Percentiles rank a stretch among this genome's conserved stretches.
phyloP scores from a whole-genome alignment of 1,140 invertebrate genomes.

The Plutomurus gul region DNA sequence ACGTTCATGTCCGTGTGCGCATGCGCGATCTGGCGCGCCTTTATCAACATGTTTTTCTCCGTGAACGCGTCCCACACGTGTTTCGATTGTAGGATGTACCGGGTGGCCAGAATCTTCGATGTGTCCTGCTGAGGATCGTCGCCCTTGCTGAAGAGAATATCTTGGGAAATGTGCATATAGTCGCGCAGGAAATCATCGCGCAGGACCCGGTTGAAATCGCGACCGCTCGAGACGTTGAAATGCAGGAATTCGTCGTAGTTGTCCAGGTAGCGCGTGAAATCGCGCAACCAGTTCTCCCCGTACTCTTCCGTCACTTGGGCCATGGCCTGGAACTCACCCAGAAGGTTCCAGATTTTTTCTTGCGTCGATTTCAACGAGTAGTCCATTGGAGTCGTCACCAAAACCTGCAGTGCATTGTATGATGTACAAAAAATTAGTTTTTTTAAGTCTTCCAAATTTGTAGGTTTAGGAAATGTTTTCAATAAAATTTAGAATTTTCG shows the following conservation, averaged over 20 bases:
- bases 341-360: neutral
- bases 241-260: conserved; percentile 83
- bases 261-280: conserved; percentile 73
- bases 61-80: conserved; percentile 86
- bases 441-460: no score
- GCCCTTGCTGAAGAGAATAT: conserved; percentile 61
- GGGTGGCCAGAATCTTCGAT: conserved; percentile 75
- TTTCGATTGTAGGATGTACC: conserved; percentile 84
- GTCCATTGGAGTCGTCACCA: neutral
- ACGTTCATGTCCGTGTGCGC: conserved; percentile 51
- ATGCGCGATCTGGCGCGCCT: conserved; percentile 74
- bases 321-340: neutral
- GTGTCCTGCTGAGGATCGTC: conserved; percentile 73
- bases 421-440: no score
- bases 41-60: conserved; percentile 86
- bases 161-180: conserved; percentile 56
- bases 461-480: no score
- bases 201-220: conserved; percentile 72
- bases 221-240: conserved; percentile 71
- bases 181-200: conserved; percentile 74
- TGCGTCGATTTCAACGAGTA: neutral
- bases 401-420: no score
- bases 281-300: conserved; percentile 75
- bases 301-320: conserved; percentile 40
- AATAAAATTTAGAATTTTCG: neutral